These are phyloP conservation scores for Campylorhamphus procurvoides DNA, from an alignment of 2,113 vertebrate species.

Conservation along the genomic window DNA sequence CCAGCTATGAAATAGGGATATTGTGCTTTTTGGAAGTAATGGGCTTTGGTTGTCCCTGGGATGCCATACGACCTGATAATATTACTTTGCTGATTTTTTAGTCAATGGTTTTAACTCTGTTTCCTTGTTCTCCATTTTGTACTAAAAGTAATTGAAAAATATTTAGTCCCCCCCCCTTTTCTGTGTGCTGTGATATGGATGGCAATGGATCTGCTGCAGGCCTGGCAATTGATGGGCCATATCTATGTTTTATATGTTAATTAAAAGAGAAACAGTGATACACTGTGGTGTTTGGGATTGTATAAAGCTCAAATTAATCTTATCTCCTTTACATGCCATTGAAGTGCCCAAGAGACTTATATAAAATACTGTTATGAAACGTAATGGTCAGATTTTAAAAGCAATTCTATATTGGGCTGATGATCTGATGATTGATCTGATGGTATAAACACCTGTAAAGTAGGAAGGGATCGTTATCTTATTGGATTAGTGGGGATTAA, in stretches of 20 bases:
- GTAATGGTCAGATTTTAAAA: neutral
- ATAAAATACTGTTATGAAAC: neutral
- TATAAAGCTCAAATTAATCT: neutral
- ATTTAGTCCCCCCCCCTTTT: accelerated
- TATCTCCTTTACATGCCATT: accelerated
- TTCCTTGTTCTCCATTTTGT: neutral
- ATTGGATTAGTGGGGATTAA: neutral
- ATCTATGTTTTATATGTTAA: neutral
- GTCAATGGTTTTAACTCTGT: neutral
- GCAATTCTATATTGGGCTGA: neutral
- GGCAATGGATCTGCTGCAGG: neutral
- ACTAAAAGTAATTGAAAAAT: neutral
- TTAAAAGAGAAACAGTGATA: neutral
- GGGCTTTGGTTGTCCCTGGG: neutral
- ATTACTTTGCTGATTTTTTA: neutral
- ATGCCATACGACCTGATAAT: neutral
- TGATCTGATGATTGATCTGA: neutral
- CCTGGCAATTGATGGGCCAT: neutral
- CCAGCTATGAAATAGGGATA: neutral
- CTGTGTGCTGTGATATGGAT: neutral
- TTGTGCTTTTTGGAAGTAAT: neutral
- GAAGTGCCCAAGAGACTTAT: neutral
- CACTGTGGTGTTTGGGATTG: neutral
- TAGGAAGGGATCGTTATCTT: neutral
- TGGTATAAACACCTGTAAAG: neutral